Base-by-base conservation (phyloP, 2,888 invertebrate genomes). In the Drosophila merina region DNA sequence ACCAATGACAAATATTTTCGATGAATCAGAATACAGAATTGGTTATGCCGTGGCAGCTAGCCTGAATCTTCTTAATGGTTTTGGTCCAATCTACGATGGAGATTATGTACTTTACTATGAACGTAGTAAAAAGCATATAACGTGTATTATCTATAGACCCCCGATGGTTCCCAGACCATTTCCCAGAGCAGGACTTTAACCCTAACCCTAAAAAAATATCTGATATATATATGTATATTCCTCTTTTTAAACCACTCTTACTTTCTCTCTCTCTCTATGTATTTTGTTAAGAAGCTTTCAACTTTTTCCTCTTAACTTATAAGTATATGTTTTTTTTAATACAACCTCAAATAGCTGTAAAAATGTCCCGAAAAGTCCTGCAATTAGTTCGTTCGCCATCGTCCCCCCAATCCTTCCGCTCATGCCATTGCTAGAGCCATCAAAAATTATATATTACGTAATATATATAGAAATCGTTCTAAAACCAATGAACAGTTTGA, bases 91-190 rank as follows among this genome's bases (percentile, higher is more conserved):
- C 91, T 91, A 90, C 90, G 82, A 90, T 91, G 91, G 91, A 91
- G 88, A 91, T 91, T 91, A 91, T 91, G 91, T 91, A 91, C 91
- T 91, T 91, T 91, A 91, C 91, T 91, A 91, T 91, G 91, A 91
- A 90, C 89, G 90, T 86, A 88, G 84, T 85, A 85, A 88, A 88
- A 83, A 74, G 81, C 86, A 88, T 80, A 82, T 52, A 59, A 42
- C 62, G 62, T 62, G 56, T 62, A 28, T 47, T 45, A 55, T 68
- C 50, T 49, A 40, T 48, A 70, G 52, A 69, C 58, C 42, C 28
- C 31, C 42, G 25, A 38, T 47, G 38, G 42, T 36, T 45, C 68
- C 57, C 45, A 31, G 26, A 31, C 48, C 52, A 48, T 44, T 59
- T 12, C 60, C 49, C 67, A 66, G 67, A 45, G 64, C 67, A 67